These are phyloP conservation scores for Ametastegia equiseti DNA, from an alignment of 2,888 invertebrate genomes.

Conservation along the genomic window DNA sequence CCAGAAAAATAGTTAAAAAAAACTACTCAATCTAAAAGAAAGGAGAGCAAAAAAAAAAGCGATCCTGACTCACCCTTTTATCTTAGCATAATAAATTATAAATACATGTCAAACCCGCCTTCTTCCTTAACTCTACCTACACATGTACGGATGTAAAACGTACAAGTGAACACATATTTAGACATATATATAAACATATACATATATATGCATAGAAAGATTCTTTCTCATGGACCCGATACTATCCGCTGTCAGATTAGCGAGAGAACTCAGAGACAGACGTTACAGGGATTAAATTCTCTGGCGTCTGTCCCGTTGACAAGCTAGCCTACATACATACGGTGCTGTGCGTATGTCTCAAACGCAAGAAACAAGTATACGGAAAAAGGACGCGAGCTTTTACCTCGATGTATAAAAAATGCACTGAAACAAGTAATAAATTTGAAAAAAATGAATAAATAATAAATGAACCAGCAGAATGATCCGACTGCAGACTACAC, in stretches of 20 bases:
- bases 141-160: too few species aligned
- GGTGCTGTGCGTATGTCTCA: too few species aligned
- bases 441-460: too few species aligned
- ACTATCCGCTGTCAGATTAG: conserved; percentile 32
- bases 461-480: too few species aligned
- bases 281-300: conserved; percentile 11
- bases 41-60: not conserved
- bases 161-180: too few species aligned
- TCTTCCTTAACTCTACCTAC: too few species aligned
- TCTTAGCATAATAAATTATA: not conserved
- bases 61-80: not conserved
- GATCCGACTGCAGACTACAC: too few species aligned
- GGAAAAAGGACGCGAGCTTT: not conserved
- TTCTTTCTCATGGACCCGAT: conserved; percentile 4
- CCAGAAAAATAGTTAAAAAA: not conserved
- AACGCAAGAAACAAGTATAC: not conserved
- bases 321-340: not conserved
- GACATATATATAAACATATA: too few species aligned
- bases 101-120: not conserved
- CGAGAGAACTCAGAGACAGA: conserved; percentile 16
- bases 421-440: too few species aligned
- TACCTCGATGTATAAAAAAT: too few species aligned
- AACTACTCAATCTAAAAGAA: too few species aligned
- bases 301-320: conserved; percentile 16
- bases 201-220: not conserved